A percentile compares a stretch with the other conserved stretches of the same genome.
Conservation (phyloP, 92 coral and sea anemone species). For the Phenganax marumi region DNA sequence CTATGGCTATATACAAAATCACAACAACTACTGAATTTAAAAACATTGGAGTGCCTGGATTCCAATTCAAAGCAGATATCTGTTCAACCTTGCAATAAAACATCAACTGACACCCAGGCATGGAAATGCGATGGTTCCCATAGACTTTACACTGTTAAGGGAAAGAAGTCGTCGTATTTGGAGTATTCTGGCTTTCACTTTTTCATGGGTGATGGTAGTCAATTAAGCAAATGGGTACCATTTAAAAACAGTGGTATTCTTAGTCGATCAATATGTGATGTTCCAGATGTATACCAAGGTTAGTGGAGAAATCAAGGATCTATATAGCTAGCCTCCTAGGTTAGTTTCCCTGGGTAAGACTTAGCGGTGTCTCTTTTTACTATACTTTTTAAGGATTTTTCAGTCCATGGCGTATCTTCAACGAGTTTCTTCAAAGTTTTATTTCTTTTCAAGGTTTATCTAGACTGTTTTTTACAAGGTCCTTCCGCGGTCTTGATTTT, state of each 20-base stretch:
- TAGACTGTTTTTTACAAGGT: too few species aligned
- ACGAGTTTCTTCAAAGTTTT: too few species aligned
- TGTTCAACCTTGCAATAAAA: not conserved
- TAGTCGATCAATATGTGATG: constrained; percentile 16
- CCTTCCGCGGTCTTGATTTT: too few species aligned
- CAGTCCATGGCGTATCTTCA: too few species aligned
- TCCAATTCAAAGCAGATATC: not conserved
- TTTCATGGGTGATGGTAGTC: not conserved
- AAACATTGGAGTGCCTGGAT: constrained; percentile 31
- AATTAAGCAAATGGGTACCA: constrained; percentile 9
- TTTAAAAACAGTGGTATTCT: not conserved
- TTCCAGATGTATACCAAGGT: constrained; percentile 27
- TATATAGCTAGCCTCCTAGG: too few species aligned
- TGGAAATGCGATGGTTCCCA: constrained; percentile 14
- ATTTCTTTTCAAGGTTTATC: too few species aligned
- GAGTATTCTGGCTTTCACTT: not conserved
- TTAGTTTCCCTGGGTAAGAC: too few species aligned
- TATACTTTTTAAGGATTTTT: not conserved
- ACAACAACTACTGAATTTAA: constrained; percentile 18
- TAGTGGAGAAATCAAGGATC: not conserved
- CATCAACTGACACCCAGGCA: not conserved
- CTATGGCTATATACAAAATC: constrained; percentile 20
- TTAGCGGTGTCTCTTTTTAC: not conserved
- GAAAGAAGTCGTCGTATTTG: not conserved
- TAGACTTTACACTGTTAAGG: not conserved